phyloP scores from a whole-genome alignment of 2,113 vertebrate genomes.

The Sinocyclocheilus grahami region DNA sequence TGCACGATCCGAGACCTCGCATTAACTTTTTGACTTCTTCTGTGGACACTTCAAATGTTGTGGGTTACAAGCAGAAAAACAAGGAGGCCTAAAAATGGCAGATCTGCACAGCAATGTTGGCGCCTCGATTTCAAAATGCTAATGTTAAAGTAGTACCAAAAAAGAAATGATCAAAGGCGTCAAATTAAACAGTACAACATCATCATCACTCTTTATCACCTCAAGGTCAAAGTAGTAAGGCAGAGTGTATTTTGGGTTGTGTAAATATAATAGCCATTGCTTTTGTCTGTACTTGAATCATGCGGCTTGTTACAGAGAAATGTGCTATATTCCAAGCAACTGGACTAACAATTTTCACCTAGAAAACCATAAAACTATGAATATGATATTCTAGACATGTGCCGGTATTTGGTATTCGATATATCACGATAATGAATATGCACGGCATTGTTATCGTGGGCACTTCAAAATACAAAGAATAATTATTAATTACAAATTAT shows the following conservation, averaged over 20 bases:
- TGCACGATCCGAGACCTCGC: slow-evolving; percentile 34
- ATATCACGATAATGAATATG: too few species aligned
- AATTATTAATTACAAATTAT: too few species aligned
- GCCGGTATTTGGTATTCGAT: too few species aligned
- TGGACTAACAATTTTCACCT: neutral
- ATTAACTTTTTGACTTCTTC: slow-evolving; percentile 45
- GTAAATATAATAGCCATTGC: neutral
- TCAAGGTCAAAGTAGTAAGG: neutral
- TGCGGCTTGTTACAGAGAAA: neutral
- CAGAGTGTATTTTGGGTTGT: neutral
- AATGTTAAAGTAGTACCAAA: neutral
- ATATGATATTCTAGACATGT: neutral
- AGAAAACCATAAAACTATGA: neutral
- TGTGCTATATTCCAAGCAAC: neutral
- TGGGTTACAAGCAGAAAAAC: slow-evolving; percentile 67
- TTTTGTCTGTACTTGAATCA: neutral
- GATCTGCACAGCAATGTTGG: slow-evolving; percentile 9
- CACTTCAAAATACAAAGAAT: too few species aligned
- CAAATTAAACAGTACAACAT: neutral
- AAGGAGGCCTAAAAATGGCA: slow-evolving; percentile 13
- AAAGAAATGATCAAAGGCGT: neutral
- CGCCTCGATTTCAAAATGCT: neutral
- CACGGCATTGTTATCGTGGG: too few species aligned
- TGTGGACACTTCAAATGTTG: slow-evolving; percentile 47
- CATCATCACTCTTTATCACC: neutral